Conservation (phyloP, 2,113 vertebrate species). For the Callopanchax toddi region DNA sequence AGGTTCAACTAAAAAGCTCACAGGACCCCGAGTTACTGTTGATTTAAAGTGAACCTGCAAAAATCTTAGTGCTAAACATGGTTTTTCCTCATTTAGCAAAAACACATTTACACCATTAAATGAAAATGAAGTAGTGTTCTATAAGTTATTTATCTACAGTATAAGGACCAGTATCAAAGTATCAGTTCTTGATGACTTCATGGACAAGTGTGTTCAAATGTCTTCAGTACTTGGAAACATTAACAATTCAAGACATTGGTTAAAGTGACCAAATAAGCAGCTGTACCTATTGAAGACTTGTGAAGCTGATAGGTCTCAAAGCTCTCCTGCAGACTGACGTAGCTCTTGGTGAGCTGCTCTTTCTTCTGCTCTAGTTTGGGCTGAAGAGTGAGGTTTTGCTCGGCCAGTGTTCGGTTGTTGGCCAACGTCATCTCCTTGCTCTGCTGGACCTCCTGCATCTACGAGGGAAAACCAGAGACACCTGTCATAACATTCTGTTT, state of each 20-base stretch:
- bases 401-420: slow-evolving; percentile 91
- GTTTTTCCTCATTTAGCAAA: too few relatives aligned
- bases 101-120: too few relatives aligned
- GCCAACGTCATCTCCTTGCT: slow-evolving; percentile 91
- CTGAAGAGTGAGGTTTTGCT: slow-evolving; percentile 91
- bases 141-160: too few relatives aligned
- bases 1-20: neutral
- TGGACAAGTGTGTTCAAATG: slow-evolving; percentile 10
- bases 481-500: neutral
- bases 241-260: slow-evolving; percentile 10
- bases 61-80: neutral
- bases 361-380: slow-evolving; percentile 89
- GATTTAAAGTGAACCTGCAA: neutral
- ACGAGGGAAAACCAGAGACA: slow-evolving; percentile 6
- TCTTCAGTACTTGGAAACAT: neutral
- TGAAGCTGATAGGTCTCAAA: slow-evolving; percentile 92
- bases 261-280: neutral
- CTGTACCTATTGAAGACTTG: slow-evolving; percentile 80
- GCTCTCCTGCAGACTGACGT: slow-evolving; percentile 85
- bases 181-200: slow-evolving; percentile 15
- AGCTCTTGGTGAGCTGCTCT: slow-evolving; percentile 85
- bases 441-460: slow-evolving; percentile 91
- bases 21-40: neutral
- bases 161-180: too few relatives aligned
- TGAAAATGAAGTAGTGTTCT: too few relatives aligned